Conservation (phyloP, 2,113 vertebrate species). For the Collichthys lucidus region DNA sequence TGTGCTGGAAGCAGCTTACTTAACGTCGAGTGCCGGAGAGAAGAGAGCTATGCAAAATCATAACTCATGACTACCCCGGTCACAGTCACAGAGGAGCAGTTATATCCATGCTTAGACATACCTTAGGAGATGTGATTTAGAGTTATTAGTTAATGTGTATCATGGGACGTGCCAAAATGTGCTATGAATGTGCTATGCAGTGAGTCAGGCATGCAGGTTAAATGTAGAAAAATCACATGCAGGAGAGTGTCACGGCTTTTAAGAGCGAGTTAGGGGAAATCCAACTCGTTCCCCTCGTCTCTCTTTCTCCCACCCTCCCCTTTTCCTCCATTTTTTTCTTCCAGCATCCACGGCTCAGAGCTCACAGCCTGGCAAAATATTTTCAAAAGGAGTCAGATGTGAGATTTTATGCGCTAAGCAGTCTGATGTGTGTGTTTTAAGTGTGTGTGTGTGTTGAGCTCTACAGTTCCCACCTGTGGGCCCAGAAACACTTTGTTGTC, state of each 20-base stretch:
- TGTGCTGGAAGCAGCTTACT: slow-evolving; percentile 47
- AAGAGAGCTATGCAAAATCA: slow-evolving; percentile 48
- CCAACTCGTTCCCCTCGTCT: slow-evolving; percentile 33
- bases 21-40: slow-evolving; percentile 35
- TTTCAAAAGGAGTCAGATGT: slow-evolving; percentile 63
- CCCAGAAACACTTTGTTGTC: slow-evolving; percentile 33
- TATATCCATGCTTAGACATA: slow-evolving; percentile 63
- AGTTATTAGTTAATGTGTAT: slow-evolving; percentile 70
- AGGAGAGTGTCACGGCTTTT: slow-evolving; percentile 46
- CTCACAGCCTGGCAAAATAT: slow-evolving; percentile 65
- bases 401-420: slow-evolving; percentile 19
- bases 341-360: slow-evolving; percentile 32
- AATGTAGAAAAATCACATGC: slow-evolving; percentile 67
- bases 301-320: slow-evolving; percentile 1
- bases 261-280: slow-evolving; percentile 50
- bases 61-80: slow-evolving; percentile 70
- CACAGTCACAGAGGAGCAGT: slow-evolving; percentile 66
- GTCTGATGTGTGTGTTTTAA: slow-evolving; percentile 1
- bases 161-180: slow-evolving; percentile 62
- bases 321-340: slow-evolving; percentile 3
- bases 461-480: slow-evolving; percentile 37
- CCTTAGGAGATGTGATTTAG: slow-evolving; percentile 75
- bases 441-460: neutral
- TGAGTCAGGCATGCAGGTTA: slow-evolving; percentile 62
- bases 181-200: slow-evolving; percentile 44